Evolutionary conservation across 2,113 vertebrate species (phyloP).

Genomic region (Penelope pileata): DNA sequence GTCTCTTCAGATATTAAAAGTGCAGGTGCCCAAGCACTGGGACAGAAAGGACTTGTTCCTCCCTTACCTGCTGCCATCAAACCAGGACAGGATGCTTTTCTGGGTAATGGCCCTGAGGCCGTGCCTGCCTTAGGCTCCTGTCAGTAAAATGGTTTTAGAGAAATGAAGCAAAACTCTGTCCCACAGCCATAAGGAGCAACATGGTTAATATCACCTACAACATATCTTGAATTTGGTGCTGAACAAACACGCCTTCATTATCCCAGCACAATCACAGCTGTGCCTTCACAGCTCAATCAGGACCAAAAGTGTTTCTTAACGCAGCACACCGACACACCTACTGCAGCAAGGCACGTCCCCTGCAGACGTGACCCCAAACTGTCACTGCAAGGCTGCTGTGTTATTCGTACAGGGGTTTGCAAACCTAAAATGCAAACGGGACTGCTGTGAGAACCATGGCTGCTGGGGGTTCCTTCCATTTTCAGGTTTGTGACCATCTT

Average conservation of each 20-base stretch:
- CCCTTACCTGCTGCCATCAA: neutral
- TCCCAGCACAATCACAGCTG: neutral
- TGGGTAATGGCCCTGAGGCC: neutral
- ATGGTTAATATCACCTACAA: neutral
- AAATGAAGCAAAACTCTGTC: neutral
- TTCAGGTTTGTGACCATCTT: neutral
- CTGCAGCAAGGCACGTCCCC: neutral
- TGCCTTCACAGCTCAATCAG: neutral
- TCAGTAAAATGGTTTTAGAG: neutral
- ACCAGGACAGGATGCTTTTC: neutral
- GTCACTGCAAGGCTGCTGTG: neutral
- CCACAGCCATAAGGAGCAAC: neutral
- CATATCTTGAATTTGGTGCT: neutral
- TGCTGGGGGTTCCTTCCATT: neutral
- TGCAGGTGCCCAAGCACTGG: neutral
- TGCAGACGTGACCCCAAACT: rapidly evolving
- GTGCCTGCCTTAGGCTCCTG: neutral
- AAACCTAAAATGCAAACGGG: neutral
- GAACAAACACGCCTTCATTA: neutral
- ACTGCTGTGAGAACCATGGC: neutral
- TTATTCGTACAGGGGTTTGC: neutral
- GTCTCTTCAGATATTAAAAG: neutral
- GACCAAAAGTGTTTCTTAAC: neutral
- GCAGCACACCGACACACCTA: rapidly evolving
- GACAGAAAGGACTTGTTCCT: neutral